phyloP scores from a whole-genome alignment of 2,888 invertebrate species.

The Oxystoma pomonae region DNA sequence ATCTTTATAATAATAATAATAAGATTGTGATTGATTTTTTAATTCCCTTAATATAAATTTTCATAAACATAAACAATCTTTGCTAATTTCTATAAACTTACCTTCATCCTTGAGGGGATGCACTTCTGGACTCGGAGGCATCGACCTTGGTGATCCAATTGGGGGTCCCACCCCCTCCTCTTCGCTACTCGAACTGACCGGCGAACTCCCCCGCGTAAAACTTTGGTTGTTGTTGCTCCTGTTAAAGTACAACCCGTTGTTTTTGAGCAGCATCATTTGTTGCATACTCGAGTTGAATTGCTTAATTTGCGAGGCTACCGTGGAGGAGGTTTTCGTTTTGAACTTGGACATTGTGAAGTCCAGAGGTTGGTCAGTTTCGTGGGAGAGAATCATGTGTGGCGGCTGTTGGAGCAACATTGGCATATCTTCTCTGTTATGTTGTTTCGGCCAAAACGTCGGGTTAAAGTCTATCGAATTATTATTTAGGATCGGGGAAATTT shows the following conservation, averaged over 20 bases:
- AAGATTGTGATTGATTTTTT: too few species aligned
- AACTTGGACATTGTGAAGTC: constrained; percentile 69
- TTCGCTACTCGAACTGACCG: constrained; percentile 45
- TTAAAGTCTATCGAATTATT: constrained; percentile 53
- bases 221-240: constrained; percentile 41
- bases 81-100: constrained; percentile 34
- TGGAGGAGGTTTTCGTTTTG: constrained; percentile 41
- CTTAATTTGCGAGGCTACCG: constrained; percentile 42
- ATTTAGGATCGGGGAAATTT: constrained; percentile 27
- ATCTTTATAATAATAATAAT: too few species aligned
- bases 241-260: constrained; percentile 45
- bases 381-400: constrained; percentile 50
- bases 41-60: too few species aligned
- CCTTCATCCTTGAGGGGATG: constrained; percentile 45
- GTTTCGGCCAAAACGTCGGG: constrained; percentile 41
- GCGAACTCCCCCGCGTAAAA: constrained; percentile 43
- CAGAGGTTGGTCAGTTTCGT: constrained; percentile 58
- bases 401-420: constrained; percentile 59
- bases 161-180: constrained; percentile 50
- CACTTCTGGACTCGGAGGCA: constrained; percentile 41
- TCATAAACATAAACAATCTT: too few species aligned
- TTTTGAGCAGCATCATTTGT: constrained; percentile 46
- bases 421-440: constrained; percentile 43
- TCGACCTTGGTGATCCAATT: constrained; percentile 42
- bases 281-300: constrained; percentile 43